Evolutionary conservation across 2,888 invertebrate species (phyloP), one percentile per base, ranked within the genome.

Genomic region (Lysandra coridon): DNA sequence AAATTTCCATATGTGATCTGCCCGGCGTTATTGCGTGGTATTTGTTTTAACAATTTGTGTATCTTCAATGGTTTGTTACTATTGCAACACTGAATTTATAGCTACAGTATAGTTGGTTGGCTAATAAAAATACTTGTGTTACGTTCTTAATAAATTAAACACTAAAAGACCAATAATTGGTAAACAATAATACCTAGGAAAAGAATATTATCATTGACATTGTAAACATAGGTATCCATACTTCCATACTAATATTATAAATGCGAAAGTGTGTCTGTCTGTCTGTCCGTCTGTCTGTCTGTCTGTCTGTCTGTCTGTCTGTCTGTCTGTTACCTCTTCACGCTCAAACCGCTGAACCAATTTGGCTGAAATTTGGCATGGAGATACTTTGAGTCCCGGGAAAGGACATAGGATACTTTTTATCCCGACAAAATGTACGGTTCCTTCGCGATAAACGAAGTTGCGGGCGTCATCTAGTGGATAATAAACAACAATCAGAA

Each of bases 11-110:
- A 81, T 78, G 81, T 82, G 57, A 17, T 80, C 80, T 78, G 80
- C 78, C 78, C 80, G 81, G 83, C 83, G 85, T 83, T 85, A 85
- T 85, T 85, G 84, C 85, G 82, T 83, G 81, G 84, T 86, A 85
- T 85, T 85, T 84, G 85, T 85, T 85, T 85, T 86, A 85, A 84
- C 83, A 84, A 81, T 80, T 14, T 81, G 62, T 74, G 79, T 40
- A 73, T 49, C 14, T 44, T 79, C 62, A 30, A 75, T 79, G 64
- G 57, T 74, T 79, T 62, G 64, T 30, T 62, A 37, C 37, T 57
- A 75, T 64, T 79, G 60, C 75, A 40, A 75, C 33, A 23, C 74
- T 79, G 23, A 60, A 79, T 40, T 73, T 40, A 60, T 79, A 57
- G 17, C 14, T 4, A 57, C 57, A 57, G 14, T 57, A 57, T 57